Evolutionary conservation across 2,797 vertebrate genomes (phyloP).

Genomic region (Anisognathus igniventris): DNA sequence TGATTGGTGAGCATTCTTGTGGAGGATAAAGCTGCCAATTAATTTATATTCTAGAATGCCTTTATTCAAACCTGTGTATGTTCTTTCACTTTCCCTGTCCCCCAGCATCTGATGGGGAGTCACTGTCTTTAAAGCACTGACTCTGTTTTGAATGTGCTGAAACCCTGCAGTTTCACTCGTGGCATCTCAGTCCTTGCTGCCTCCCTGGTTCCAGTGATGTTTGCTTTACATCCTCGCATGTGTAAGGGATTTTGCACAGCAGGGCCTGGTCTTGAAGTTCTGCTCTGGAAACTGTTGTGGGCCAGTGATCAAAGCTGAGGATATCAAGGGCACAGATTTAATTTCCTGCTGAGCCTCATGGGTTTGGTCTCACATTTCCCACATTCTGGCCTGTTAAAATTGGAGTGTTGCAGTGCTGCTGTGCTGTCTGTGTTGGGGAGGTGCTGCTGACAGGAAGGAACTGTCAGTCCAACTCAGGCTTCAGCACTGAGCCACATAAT

Average conservation of each 20-base stretch:
- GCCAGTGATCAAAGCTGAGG: background rate
- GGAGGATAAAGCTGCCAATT: background rate
- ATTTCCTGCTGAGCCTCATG: background rate
- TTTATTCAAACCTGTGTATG: background rate
- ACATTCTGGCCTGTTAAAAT: background rate
- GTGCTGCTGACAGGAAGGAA: background rate
- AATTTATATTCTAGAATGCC: background rate
- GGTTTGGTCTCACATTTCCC: background rate
- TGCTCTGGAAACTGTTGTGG: background rate
- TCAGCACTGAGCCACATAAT: background rate
- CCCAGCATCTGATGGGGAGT: background rate
- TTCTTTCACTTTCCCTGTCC: background rate
- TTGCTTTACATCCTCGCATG: background rate
- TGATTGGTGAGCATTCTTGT: background rate
- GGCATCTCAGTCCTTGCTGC: background rate
- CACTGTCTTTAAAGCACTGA: background rate
- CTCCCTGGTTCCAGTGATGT: background rate
- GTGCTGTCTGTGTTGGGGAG: fast-evolving
- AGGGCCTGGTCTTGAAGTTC: background rate
- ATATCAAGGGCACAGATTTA: background rate
- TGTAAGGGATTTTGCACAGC: background rate
- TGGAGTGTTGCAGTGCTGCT: background rate
- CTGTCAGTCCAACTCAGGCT: background rate
- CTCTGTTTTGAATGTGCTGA: background rate
- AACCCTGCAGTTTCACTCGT: fast-evolving